Evolutionary conservation across 2,113 vertebrate genomes (phyloP), one percentile per base, ranked within the genome.

Genomic region (Cephalopterus ornatus): DNA sequence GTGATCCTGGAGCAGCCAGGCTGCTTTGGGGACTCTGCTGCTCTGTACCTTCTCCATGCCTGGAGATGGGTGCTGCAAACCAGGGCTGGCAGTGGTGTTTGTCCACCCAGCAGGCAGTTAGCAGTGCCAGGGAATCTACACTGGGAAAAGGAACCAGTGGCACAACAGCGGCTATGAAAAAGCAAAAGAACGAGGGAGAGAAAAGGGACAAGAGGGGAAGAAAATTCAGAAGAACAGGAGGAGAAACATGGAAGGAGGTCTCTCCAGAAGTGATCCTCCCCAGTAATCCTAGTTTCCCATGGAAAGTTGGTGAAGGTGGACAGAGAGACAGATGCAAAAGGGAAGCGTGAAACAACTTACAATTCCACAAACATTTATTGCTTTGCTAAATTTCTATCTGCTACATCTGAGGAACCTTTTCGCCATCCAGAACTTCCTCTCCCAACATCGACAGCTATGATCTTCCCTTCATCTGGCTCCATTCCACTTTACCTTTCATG

Each of bases 31-130:
- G 22, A 26, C 44, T 24, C 62, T 47, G 44, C 33, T 3, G 2
- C 5, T 17, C 50, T 1, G 0, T 61, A 26, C 32, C 35, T 28
- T 59, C 22, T 59, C 44, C 65, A 21, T 1, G 1, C 0, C 2
- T 2, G 1, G 20, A 84, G 32, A 23, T n/a, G 53, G 41, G 41
- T 79, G 53, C 67, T 50, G 61, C 67, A 44, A 53, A 11, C 16
- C 42, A 42, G 55, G 44, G 73, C 32, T 47, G 47, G 79, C 74
- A 67, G 23, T 2, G 1, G 35, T 1, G 3, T 42, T 19, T 0
- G 3, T 18, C n/a, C 14, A 26, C 46, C 61, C 17, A 1, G 3
- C 7, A n/a, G 30, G 12, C 41, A 52, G 52, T 37, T 5, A 2
- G 65, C 74, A 88, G 55, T 0, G 0, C 5, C 4, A 4, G 14